phyloP scores from a whole-genome alignment of 2,797 vertebrate species.

The Phataginus tricuspis region DNA sequence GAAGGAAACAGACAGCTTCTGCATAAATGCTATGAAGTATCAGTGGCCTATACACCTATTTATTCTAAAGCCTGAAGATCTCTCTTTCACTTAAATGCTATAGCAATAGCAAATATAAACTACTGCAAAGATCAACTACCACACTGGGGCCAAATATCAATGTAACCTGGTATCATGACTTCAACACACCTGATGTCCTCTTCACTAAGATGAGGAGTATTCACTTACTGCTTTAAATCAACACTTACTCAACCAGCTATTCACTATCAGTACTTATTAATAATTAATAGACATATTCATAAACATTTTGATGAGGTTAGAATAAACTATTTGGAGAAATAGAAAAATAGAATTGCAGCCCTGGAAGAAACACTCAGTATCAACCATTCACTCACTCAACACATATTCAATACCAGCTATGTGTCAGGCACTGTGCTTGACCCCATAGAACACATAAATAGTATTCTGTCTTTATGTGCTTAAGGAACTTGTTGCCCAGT shows the following conservation, averaged over 20 bases:
- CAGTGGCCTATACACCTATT: not conserved
- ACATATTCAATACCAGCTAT: not conserved
- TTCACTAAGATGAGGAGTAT: not conserved
- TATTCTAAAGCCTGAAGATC: not conserved
- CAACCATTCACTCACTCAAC: not conserved
- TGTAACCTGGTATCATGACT: not conserved
- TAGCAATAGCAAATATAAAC: not conserved
- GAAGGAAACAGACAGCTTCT: not conserved
- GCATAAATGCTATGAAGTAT: not conserved
- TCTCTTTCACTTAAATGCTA: not conserved
- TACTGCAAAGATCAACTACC: not conserved
- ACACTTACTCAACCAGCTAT: not conserved
- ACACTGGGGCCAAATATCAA: not conserved
- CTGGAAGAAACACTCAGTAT: not conserved
- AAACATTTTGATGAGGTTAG: not conserved
- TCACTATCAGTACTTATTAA: not conserved
- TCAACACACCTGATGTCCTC: not conserved
- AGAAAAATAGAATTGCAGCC: not conserved
- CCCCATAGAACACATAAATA: not conserved
- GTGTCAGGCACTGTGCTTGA: not conserved
- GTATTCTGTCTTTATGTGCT: not conserved
- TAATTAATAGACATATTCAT: not conserved
- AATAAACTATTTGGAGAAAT: not conserved
- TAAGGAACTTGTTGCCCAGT: not conserved
- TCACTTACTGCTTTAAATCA: not conserved